Conservation (phyloP, 2,888 invertebrate species). For the Ichneumoninae sp. region DNA sequence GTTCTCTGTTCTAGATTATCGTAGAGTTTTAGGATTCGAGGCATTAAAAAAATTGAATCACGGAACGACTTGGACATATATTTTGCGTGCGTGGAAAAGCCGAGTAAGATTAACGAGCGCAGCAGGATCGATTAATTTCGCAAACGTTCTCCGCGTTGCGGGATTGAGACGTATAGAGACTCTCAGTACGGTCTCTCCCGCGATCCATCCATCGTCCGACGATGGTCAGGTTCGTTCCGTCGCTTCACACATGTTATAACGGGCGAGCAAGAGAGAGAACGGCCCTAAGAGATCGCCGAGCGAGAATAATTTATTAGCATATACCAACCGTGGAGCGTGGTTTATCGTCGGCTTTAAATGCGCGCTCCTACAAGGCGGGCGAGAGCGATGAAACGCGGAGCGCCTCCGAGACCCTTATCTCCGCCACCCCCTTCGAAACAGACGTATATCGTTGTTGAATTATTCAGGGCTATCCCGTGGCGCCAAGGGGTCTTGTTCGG, state of each 20-base stretch:
- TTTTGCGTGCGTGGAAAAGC: slow-evolving; percentile 31
- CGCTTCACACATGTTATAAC: slow-evolving; percentile 39
- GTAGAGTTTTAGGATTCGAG: neutral
- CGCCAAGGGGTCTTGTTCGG: slow-evolving; percentile 36
- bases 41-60: neutral
- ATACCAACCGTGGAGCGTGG: slow-evolving; percentile 58
- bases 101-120: slow-evolving; percentile 37
- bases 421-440: slow-evolving; percentile 49
- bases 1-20: neutral
- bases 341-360: slow-evolving; percentile 64
- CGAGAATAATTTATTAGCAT: slow-evolving; percentile 66
- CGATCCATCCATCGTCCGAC: slow-evolving; percentile 59
- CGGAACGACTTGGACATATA: neutral
- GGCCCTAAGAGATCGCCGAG: slow-evolving; percentile 49
- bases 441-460: slow-evolving; percentile 56
- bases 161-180: slow-evolving; percentile 52
- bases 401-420: slow-evolving; percentile 52
- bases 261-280: slow-evolving; percentile 19
- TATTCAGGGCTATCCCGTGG: slow-evolving; percentile 60
- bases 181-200: slow-evolving; percentile 13
- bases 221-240: slow-evolving; percentile 58
- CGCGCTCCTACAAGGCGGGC: slow-evolving; percentile 43
- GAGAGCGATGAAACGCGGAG: slow-evolving; percentile 59
- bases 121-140: slow-evolving; percentile 50
- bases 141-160: slow-evolving; percentile 22